phyloP scores from a whole-genome alignment of 1,140 invertebrate genomes.

The Conopomorpha cramerella region DNA sequence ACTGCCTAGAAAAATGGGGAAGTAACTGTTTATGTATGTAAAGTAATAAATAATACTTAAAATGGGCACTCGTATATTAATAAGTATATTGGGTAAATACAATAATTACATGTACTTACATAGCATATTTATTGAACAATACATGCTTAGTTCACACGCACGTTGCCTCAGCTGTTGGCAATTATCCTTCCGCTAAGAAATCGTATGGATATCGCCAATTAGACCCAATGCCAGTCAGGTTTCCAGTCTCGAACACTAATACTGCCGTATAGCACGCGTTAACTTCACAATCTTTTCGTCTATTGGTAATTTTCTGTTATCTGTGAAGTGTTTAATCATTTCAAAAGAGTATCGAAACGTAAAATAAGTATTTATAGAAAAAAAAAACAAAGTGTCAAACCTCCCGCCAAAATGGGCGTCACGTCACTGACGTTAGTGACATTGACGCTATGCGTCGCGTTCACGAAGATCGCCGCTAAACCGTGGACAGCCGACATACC shows the following conservation, averaged over 20 bases:
- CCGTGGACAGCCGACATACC: conserved; percentile 36
- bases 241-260: background rate
- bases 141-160: no score
- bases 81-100: background rate
- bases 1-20: no score
- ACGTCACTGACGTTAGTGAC: no score
- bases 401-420: no score
- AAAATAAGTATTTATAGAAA: background rate
- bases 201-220: background rate
- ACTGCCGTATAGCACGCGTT: background rate
- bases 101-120: background rate
- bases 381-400: background rate
- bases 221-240: background rate
- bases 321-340: no score
- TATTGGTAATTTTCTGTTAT: background rate
- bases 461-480: conserved; percentile 13
- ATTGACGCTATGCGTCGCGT: background rate
- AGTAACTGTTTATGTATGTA: no score
- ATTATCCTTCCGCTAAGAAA: background rate
- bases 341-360: no score
- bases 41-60: background rate
- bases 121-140: background rate
- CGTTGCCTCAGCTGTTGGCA: no score
- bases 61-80: background rate
- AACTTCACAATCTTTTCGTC: background rate